Evolutionary conservation across 1,140 invertebrate genomes (phyloP), one percentile per base, ranked within the genome.

Genomic region (Drosophila erecta): DNA sequence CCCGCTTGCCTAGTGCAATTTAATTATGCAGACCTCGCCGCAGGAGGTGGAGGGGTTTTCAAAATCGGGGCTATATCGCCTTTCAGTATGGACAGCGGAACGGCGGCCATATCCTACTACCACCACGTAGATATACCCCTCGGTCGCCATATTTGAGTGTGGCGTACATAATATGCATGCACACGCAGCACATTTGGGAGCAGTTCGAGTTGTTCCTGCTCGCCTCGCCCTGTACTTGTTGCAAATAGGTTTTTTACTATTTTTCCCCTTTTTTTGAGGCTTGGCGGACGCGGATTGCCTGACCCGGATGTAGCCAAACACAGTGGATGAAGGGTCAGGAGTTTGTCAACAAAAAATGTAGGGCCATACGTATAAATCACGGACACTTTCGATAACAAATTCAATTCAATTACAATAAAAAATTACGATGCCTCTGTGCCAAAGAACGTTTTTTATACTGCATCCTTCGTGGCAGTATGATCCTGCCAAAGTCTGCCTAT

Each of bases 141-240:
- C 44, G 53, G 35, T 17, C 0, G 24, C 17, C 14, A 15, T 41
- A 41, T 43, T 8, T 20, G 27, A 22, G 60, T 49, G 40, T 20
- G 14, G 22, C 44, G 58, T 73, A 51, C 64, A 69, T 73, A 79
- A 77, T 80, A 79, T 84, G 81, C 81, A 86, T 81, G 74, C 78
- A 81, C 81, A 81, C 81, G 74, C 81, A 85, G 81, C 64, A 75
- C 81, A 81, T 85, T 87, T 81, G 81, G 81, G 78, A 81, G 78
- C 57, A 75, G 74, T 81, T 85, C 57, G 64, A 74, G 62, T 47
- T 56, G 72, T 54, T 37, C 12, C 38, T 58, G 57, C 55, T 24
- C 24, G 24, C 24, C 24, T 69, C 57, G 60, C 65, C 49, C 53
- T 30, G 27, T 30, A 33, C 24, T 24, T 46, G 22, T 33, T 50